Evolutionary conservation across 2,888 invertebrate species (phyloP).

Genomic region (Hyposoter didymator): DNA sequence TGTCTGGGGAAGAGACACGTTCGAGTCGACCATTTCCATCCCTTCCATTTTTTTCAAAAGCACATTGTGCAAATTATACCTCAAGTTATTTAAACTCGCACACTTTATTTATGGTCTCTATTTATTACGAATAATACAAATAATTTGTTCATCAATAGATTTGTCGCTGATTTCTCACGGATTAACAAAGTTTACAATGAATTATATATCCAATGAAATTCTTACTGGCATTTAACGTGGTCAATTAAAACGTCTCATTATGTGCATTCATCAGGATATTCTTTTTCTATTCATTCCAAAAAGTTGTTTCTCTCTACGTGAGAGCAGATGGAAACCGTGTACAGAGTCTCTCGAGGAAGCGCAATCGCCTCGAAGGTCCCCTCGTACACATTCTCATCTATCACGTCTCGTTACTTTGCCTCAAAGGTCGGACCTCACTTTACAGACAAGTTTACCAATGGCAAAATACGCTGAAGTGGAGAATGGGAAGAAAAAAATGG

Average conservation of each 20-base stretch:
- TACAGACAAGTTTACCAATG: conserved; percentile 45
- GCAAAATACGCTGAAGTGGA: not conserved
- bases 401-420: conserved; percentile 36
- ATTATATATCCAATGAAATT: not conserved
- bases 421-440: conserved; percentile 45
- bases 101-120: not conserved
- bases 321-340: conserved; percentile 23
- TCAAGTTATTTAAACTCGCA: not conserved
- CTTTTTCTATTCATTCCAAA: not conserved
- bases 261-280: not conserved
- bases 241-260: not conserved
- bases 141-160: not conserved
- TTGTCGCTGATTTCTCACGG: not conserved
- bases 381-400: conserved; percentile 31
- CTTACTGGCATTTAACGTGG: not conserved
- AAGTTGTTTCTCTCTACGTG: not conserved
- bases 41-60: conserved; percentile 41
- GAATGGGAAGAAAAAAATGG: conserved; percentile 44
- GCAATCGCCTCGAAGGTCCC: conserved; percentile 45
- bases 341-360: conserved; percentile 11
- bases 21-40: conserved; percentile 39
- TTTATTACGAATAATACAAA: not conserved
- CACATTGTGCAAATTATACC: conserved; percentile 11
- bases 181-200: not conserved
- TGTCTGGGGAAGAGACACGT: conserved; percentile 11